Percentiles rank a stretch among this genome's conserved stretches.
These are phyloP conservation scores for Cercopithecus mona DNA, from an alignment of 2,113 vertebrate species.

Conservation along the genomic window DNA sequence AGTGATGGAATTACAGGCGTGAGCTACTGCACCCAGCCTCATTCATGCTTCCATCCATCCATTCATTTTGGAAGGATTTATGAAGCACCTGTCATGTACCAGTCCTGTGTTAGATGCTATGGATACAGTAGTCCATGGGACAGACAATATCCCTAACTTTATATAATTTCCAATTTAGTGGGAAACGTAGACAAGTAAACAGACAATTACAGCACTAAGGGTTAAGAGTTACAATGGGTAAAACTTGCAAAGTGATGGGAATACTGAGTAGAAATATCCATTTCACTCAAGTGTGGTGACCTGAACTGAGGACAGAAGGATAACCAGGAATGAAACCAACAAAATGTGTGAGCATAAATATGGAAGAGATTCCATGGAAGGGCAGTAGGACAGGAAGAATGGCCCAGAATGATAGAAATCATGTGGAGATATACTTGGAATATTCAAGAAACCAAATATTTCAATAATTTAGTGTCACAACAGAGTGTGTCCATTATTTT, in stretches of 20 bases:
- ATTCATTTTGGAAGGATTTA: background rate
- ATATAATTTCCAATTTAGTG: background rate
- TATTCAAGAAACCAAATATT: background rate
- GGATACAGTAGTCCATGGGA: background rate
- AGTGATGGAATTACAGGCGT: too few species aligned
- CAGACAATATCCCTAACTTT: background rate
- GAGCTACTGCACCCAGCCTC: background rate
- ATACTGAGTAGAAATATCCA: background rate
- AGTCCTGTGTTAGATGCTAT: background rate
- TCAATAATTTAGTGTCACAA: background rate
- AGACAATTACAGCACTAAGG: background rate
- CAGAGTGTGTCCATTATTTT: background rate
- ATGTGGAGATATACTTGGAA: background rate
- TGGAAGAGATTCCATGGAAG: background rate
- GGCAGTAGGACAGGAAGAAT: accelerated
- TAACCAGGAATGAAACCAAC: background rate
- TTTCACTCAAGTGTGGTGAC: background rate
- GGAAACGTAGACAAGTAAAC: background rate
- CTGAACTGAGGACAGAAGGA: background rate
- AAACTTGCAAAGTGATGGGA: background rate
- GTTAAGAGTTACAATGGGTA: background rate
- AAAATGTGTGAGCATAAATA: background rate
- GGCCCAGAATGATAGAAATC: background rate
- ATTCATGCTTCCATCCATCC: background rate
- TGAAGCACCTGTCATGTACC: background rate